A percentile compares a stretch with the other conserved stretches of the same genome.
phyloP scores from a whole-genome alignment of 2,797 vertebrate species.

The Bufotes viridis region DNA sequence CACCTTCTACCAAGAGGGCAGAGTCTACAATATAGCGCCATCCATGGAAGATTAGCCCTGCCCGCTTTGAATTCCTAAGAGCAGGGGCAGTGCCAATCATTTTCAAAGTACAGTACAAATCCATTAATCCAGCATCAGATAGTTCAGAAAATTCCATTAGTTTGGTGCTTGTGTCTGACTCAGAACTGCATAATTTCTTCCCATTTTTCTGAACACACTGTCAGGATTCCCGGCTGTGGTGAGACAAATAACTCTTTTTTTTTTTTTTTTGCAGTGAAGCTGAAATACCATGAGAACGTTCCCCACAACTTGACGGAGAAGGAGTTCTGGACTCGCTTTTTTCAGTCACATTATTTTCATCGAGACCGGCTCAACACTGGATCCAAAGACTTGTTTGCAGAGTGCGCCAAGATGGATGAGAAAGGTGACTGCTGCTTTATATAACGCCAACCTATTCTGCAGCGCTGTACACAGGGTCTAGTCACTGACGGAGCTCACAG shows the following conservation, averaged over 20 bases:
- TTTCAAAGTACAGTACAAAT: background rate
- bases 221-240: too few species aligned
- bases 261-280: conserved; percentile 82
- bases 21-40: too few species aligned
- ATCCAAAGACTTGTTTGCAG: conserved; percentile 95
- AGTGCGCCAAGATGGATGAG: conserved; percentile 98
- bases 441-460: too few species aligned
- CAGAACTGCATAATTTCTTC: background rate
- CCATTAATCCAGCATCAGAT: background rate
- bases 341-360: conserved; percentile 99
- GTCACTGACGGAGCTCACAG: too few species aligned
- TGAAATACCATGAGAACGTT: conserved; percentile 97
- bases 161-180: background rate
- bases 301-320: conserved; percentile 96
- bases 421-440: conserved; percentile 78
- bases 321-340: conserved; percentile 98
- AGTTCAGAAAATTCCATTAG: background rate
- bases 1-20: too few species aligned
- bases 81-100: background rate
- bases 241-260: background rate
- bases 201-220: too few species aligned
- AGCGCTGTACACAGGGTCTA: background rate
- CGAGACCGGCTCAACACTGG: conserved; percentile 94
- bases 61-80: too few species aligned
- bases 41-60: too few species aligned